A percentile compares a stretch with the other conserved stretches of the same genome.
Evolutionary conservation across 2,797 vertebrate species (phyloP).

Genomic region (Poecile montanus): DNA sequence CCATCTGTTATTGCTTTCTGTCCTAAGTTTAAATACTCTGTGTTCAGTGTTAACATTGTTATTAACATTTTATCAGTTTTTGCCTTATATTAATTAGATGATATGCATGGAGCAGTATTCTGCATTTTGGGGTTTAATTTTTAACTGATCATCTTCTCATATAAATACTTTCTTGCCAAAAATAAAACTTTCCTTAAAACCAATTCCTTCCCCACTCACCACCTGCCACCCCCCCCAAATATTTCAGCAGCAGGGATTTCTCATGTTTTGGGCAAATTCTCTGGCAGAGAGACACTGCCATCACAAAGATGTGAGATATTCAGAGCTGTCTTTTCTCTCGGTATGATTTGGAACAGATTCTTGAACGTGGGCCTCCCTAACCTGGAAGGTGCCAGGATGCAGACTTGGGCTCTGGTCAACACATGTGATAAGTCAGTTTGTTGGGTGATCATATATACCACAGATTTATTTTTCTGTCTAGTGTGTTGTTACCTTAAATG

Average conservation of each 20-base stretch:
- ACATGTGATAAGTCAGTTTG: background rate
- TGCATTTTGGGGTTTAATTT: background rate
- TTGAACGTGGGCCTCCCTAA: background rate
- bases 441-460: background rate
- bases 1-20: constrained; percentile 55
- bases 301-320: background rate
- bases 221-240: background rate
- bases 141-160: background rate
- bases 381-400: background rate
- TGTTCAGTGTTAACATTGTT: constrained; percentile 41
- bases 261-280: background rate
- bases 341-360: background rate
- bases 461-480: background rate
- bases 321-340: background rate
- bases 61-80: constrained; percentile 48
- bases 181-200: background rate
- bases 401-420: background rate
- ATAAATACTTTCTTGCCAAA: background rate
- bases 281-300: background rate
- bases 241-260: background rate
- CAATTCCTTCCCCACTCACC: background rate
- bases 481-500: background rate
- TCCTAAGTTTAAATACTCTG: constrained; percentile 17
- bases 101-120: background rate
- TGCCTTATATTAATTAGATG: constrained; percentile 10